phyloP scores from a whole-genome alignment of 2,888 invertebrate genomes.

The Pycnomerus fuliginosus region DNA sequence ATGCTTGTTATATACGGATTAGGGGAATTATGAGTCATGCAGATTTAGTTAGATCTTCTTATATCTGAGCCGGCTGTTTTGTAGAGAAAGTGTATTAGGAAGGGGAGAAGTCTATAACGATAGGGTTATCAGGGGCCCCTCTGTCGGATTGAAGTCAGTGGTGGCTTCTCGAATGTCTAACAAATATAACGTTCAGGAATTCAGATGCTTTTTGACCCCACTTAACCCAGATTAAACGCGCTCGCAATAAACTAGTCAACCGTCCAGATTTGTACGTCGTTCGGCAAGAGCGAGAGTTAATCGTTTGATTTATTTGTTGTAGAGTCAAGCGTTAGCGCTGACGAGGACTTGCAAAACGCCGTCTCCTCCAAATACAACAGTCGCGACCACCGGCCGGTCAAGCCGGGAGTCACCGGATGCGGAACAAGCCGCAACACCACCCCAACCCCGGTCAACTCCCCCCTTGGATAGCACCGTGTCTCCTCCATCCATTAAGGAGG shows the following conservation, averaged over 20 bases:
- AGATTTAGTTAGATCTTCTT: conserved; percentile 49
- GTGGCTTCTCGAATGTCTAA: conserved; percentile 31
- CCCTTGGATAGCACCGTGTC: conserved; percentile 54
- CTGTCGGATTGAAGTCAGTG: conserved; percentile 19
- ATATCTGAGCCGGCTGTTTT: conserved; percentile 36
- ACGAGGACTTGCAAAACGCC: conserved; percentile 57
- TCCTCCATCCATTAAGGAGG: conserved; percentile 65
- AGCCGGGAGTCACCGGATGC: conserved; percentile 57
- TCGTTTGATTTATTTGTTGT: conserved; percentile 40
- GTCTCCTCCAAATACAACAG: conserved; percentile 43
- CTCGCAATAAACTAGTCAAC: conserved; percentile 44
- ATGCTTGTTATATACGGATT: conserved; percentile 54
- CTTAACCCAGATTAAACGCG: conserved; percentile 72
- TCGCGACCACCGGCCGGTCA: conserved; percentile 44
- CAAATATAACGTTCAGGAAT: conserved; percentile 60
- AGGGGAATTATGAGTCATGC: conserved; percentile 53
- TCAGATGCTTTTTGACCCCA: conserved; percentile 72
- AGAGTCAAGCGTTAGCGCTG: conserved; percentile 68
- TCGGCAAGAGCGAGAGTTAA: conserved; percentile 11
- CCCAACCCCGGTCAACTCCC: conserved; percentile 48
- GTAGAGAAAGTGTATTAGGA: conserved; percentile 38
- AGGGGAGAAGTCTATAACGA: conserved; percentile 43
- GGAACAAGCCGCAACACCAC: conserved; percentile 51
- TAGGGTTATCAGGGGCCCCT: conserved; percentile 43
- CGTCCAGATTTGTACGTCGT: conserved; percentile 41